Percentiles rank a stretch among this genome's conserved stretches.
Conservation (phyloP, 2,888 invertebrate genomes). For the Drosophila planitibia region DNA sequence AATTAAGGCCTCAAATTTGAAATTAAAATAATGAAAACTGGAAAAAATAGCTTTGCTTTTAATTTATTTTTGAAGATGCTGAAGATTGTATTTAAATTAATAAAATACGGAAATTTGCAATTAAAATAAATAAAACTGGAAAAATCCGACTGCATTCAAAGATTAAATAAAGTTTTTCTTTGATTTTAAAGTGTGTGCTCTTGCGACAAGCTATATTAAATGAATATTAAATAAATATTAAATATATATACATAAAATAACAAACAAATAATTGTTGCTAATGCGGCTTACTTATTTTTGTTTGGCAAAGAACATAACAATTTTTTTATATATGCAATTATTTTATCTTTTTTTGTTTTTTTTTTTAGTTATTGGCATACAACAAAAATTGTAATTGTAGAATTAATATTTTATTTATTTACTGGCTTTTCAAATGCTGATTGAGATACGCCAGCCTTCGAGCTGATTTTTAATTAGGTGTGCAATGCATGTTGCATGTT, state of each 20-base stretch:
- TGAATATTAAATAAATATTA: neutral
- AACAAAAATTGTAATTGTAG: neutral
- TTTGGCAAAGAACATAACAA: neutral
- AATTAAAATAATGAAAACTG: neutral
- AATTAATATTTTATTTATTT: slow-evolving; percentile 1
- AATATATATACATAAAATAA: neutral
- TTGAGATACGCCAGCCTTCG: neutral
- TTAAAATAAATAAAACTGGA: neutral
- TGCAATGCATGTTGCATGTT: neutral
- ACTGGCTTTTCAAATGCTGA: neutral
- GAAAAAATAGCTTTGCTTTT: neutral
- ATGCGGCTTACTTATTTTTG: neutral
- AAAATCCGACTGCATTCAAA: neutral
- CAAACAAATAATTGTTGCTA: neutral
- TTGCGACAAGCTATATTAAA: neutral
- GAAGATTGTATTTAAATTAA: neutral
- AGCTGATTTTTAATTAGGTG: neutral
- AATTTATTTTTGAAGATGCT: neutral
- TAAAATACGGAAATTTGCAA: neutral
- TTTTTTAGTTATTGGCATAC: neutral
- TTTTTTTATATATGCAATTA: neutral
- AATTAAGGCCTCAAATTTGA: accelerated
- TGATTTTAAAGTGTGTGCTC: neutral
- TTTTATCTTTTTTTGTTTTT: neutral
- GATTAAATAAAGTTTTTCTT: neutral